Evolutionary conservation across 2,797 vertebrate species (phyloP).

Genomic region (Danio albolineatus): DNA sequence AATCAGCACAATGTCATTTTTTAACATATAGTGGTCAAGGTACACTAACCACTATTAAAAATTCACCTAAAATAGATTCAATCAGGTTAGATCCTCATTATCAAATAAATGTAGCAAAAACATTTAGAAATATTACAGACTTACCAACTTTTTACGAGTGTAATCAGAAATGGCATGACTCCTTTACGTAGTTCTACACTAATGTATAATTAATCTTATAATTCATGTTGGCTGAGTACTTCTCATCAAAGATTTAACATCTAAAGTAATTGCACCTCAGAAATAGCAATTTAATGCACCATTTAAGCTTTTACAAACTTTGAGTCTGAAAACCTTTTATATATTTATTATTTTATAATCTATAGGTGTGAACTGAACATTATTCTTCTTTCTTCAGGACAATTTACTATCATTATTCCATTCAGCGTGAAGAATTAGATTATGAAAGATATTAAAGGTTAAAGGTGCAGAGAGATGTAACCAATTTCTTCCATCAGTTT

Average conservation of each 20-base stretch:
- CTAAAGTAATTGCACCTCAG: not conserved
- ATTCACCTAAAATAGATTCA: too few species aligned
- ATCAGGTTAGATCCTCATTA: too few species aligned
- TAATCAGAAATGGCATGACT: not conserved
- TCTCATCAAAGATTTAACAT: not conserved
- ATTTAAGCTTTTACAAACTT: not conserved
- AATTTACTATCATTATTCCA: slow-evolving; percentile 16
- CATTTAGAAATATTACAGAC: not conserved
- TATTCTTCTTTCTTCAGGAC: not conserved
- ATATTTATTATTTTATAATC: not conserved
- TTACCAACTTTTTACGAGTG: not conserved
- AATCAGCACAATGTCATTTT: too few species aligned
- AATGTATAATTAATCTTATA: not conserved
- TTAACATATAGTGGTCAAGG: too few species aligned
- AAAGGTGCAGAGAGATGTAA: not conserved
- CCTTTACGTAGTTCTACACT: not conserved
- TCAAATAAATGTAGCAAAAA: not conserved
- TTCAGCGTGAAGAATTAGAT: not conserved
- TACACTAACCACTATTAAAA: too few species aligned
- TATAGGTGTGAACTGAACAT: not conserved
- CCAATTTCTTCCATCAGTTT: not conserved
- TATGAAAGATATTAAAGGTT: not conserved
- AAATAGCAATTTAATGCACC: not conserved
- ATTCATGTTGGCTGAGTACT: not conserved
- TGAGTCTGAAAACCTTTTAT: not conserved